phyloP scores from a whole-genome alignment of 1,140 invertebrate species.

The Caenorhabditis tropicalis region DNA sequence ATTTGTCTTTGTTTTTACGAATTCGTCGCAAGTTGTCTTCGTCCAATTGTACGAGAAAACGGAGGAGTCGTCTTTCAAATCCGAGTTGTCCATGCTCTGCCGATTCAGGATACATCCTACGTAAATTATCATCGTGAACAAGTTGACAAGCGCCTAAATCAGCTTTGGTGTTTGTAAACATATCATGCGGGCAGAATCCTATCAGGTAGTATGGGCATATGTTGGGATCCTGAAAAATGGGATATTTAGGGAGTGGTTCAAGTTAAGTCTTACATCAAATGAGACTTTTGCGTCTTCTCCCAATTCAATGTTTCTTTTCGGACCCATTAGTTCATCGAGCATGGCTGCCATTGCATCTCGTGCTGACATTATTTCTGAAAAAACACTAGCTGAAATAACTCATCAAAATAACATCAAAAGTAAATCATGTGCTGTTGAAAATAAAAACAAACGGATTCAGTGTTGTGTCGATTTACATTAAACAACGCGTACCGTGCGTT shows the following conservation, averaged over 20 bases:
- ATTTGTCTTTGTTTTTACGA: conserved; percentile 42
- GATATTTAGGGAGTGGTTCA: neutral
- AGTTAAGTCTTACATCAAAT: conserved; percentile 16
- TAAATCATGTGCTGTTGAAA: neutral
- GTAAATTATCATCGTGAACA: conserved; percentile 42
- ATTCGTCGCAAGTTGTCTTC: conserved; percentile 46
- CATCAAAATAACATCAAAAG: neutral
- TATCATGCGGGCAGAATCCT: conserved; percentile 53
- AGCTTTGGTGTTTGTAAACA: conserved; percentile 54
- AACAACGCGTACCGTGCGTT: neutral
- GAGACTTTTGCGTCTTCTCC: conserved; percentile 34
- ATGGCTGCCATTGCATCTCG: conserved; percentile 48
- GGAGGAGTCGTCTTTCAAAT: conserved; percentile 19
- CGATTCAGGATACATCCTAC: neutral
- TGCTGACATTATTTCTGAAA: conserved; percentile 39
- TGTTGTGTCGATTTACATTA: conserved; percentile 19
- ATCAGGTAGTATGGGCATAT: conserved; percentile 48
- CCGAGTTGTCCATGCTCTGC: conserved; percentile 29
- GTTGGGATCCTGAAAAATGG: conserved; percentile 32
- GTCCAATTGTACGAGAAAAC: conserved; percentile 40
- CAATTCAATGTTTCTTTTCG: conserved; percentile 34
- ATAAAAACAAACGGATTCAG: neutral
- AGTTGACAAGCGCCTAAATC: conserved; percentile 40
- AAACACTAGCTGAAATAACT: neutral
- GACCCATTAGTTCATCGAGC: conserved; percentile 56